Evolutionary conservation across 2,797 vertebrate species (phyloP), one percentile per base, ranked within the genome.

Genomic region (Geotria australis): DNA sequence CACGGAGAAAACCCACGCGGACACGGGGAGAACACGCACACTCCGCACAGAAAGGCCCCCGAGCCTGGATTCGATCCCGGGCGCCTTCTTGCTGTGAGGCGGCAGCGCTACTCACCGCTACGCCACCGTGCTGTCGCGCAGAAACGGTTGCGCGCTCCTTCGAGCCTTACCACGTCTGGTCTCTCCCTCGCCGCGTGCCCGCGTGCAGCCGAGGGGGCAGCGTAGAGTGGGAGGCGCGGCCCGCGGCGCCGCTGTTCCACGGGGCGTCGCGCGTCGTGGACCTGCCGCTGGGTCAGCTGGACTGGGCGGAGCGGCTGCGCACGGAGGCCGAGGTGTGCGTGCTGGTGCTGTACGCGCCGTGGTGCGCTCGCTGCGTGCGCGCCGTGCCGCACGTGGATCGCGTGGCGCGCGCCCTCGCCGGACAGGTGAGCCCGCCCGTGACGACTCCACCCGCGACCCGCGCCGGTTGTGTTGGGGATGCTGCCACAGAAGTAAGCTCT

Each of bases 301-400:
- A 96, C 63, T 77, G 79, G 61, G 80, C 79, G 3, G 80, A 89
- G 57, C 69, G 71, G 13, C 68, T 93, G 47, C 75, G 77, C 11
- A 77, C 66, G 48, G 66, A 77, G 38, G 79, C 89, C 0, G 89
- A 98, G 58, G 72, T 96, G 6, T 77, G 71, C 1, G 65, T 96
- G 10, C 66, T 85, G 48, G 86, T 91, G 65, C 85, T 86, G 68
- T 98, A 98, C 1, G 91, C 91, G 0, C 91, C 91, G 0, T 98
- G 91, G 91, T 98, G 91, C 2, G 83, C 83, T 38, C 83, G 86
- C 71, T 95, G 82, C 6, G 75, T 88, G n/a, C 69, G 80, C 1
- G 79, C 77, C 10, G 74, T 78, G 10, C 73, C 74, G 47, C 83
- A 93, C 61, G 66, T 95, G 59, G 81, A 91, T 56, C 72, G 64